A percentile compares a stretch with the other conserved stretches of the same genome.
These are phyloP conservation scores for Melanostoma mellinum DNA, from an alignment of 2,888 invertebrate species.

Conservation along the genomic window DNA sequence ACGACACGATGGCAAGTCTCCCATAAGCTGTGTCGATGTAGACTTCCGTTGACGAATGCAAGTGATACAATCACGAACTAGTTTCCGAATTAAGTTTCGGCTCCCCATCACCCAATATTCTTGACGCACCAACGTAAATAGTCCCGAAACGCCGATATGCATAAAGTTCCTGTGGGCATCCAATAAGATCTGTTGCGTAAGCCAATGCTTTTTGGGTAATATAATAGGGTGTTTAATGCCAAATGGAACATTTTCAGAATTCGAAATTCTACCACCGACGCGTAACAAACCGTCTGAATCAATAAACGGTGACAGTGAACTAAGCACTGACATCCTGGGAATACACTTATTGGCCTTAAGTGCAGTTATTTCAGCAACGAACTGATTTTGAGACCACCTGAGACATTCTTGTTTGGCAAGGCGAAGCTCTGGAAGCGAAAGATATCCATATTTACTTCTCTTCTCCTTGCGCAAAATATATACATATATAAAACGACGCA, in stretches of 20 bases:
- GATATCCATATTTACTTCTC: slow-evolving; percentile 1
- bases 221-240: slow-evolving; percentile 68
- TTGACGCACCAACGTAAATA: slow-evolving; percentile 1
- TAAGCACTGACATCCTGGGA: slow-evolving; percentile 10
- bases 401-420: slow-evolving; percentile 9
- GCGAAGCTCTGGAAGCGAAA: slow-evolving; percentile 2
- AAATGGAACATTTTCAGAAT: slow-evolving; percentile 49
- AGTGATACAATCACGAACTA: not conserved
- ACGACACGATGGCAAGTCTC: too few species aligned
- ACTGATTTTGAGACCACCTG: slow-evolving; percentile 1
- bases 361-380: slow-evolving; percentile 1
- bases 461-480: not conserved
- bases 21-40: too few species aligned
- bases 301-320: slow-evolving; percentile 53
- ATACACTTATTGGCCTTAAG: slow-evolving; percentile 45
- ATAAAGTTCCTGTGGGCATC: slow-evolving; percentile 38
- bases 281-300: slow-evolving; percentile 57
- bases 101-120: slow-evolving; percentile 5
- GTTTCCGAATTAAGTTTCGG: not conserved
- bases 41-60: not conserved
- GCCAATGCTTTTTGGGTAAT: slow-evolving; percentile 49
- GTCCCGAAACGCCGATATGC: not conserved
- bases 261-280: slow-evolving; percentile 65
- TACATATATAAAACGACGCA: too few species aligned
- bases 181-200: slow-evolving; percentile 47